These are phyloP conservation scores for Neosalanx taihuensis DNA, from an alignment of 2,797 vertebrate species.

Conservation along the genomic window DNA sequence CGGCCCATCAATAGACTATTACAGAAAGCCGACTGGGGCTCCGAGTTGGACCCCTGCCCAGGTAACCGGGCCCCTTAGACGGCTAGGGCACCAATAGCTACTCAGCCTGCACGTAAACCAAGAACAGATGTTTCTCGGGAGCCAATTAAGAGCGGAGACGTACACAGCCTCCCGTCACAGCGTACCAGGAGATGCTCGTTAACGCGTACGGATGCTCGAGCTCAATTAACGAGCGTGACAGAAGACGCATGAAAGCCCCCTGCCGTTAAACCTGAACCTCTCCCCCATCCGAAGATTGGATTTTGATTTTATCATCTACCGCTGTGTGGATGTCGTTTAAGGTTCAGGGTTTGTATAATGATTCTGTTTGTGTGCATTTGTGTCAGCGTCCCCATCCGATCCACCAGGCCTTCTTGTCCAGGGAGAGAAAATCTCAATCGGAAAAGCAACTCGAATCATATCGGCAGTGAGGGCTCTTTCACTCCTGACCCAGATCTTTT, in stretches of 20 bases:
- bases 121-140: constrained; percentile 67
- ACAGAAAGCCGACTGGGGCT: constrained; percentile 23
- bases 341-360: background rate
- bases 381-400: background rate
- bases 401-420: background rate
- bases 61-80: constrained; percentile 47
- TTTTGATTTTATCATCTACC: constrained; percentile 18
- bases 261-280: constrained; percentile 18
- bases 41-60: constrained; percentile 26
- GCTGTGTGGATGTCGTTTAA: background rate
- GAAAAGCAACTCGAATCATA: constrained; percentile 9
- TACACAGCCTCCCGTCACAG: constrained; percentile 42
- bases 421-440: background rate
- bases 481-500: constrained; percentile 4
- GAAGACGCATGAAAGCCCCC: constrained; percentile 47
- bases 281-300: background rate
- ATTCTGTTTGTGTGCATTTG: background rate
- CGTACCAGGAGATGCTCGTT: constrained; percentile 56
- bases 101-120: constrained; percentile 56
- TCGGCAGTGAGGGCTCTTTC: constrained; percentile 3
- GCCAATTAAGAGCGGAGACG: constrained; percentile 64
- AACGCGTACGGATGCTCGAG: constrained; percentile 56
- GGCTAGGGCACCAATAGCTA: constrained; percentile 43
- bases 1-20: constrained; percentile 28
- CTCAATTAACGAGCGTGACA: constrained; percentile 57